Evolutionary conservation across 2,888 invertebrate species (phyloP).

Genomic region (Leucophenga montana): DNA sequence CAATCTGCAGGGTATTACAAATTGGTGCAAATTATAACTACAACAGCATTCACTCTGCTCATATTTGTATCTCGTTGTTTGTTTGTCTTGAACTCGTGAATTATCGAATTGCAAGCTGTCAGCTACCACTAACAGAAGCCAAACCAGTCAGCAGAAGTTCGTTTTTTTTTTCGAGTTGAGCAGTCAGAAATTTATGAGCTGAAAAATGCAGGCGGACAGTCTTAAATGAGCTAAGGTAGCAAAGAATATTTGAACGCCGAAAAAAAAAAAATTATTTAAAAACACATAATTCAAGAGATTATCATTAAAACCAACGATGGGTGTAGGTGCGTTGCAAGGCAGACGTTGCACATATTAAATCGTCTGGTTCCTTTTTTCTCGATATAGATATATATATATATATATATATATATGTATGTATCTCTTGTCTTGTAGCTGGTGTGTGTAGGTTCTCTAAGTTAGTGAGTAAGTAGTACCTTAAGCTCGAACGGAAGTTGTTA

Average conservation of each 20-base stretch:
- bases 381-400: too few species aligned
- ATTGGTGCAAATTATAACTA: too few species aligned
- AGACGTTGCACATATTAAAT: conserved; percentile 21
- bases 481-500: conserved; percentile 65
- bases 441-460: conserved; percentile 40
- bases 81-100: conserved; percentile 30
- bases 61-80: too few species aligned
- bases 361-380: conserved; percentile 24
- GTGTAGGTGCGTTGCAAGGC: conserved; percentile 52
- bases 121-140: conserved; percentile 10
- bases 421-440: too few species aligned
- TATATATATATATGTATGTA: too few species aligned
- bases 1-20: too few species aligned
- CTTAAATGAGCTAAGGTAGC: conserved; percentile 58
- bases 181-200: conserved; percentile 44
- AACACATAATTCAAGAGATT: conserved; percentile 73
- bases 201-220: conserved; percentile 46
- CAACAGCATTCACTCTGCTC: too few species aligned
- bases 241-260: conserved; percentile 53
- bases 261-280: conserved; percentile 72
- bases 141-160: neutral
- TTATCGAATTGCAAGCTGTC: conserved; percentile 31
- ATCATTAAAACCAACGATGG: conserved; percentile 72
- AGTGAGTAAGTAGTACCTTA: conserved; percentile 57
- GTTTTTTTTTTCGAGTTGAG: neutral